Conservation (phyloP, 2,888 invertebrate species). For the Thymelicus acteon region DNA sequence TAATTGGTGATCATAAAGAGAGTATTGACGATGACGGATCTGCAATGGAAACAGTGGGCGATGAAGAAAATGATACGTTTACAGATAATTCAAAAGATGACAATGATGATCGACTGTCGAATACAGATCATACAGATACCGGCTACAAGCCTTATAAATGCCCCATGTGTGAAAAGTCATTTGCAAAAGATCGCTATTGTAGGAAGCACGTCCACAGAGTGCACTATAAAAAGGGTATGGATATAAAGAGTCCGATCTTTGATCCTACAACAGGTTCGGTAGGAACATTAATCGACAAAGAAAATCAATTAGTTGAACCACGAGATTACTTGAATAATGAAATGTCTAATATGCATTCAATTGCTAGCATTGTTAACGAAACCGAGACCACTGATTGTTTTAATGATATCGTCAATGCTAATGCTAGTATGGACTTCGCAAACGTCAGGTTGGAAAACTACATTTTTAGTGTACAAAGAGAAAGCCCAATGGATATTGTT, state of each 20-base stretch:
- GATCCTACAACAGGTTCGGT: background rate
- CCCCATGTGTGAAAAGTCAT: slow-evolving; percentile 7
- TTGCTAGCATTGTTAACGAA: slow-evolving; percentile 14
- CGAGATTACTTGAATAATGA: slow-evolving; percentile 4
- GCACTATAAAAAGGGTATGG: slow-evolving; percentile 7
- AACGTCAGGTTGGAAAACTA: slow-evolving; percentile 30
- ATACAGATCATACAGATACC: slow-evolving; percentile 11
- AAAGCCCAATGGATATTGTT: slow-evolving; percentile 6
- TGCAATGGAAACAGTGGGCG: slow-evolving; percentile 46
- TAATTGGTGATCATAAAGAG: background rate
- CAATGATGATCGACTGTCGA: slow-evolving; percentile 20
- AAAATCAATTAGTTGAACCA: background rate
- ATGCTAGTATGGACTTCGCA: slow-evolving; percentile 35
- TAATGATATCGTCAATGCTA: slow-evolving; percentile 27
- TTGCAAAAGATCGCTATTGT: slow-evolving; percentile 4
- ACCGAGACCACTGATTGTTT: slow-evolving; percentile 19
- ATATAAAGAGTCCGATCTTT: background rate
- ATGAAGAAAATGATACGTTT: slow-evolving; percentile 48
- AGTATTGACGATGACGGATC: slow-evolving; percentile 1
- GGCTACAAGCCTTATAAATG: slow-evolving; percentile 5
- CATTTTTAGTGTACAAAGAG: slow-evolving; percentile 24
- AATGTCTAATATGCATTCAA: slow-evolving; percentile 6
- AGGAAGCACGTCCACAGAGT: slow-evolving; percentile 7
- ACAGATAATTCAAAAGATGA: slow-evolving; percentile 19
- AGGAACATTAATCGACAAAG: background rate